Base-by-base conservation (phyloP, 1,140 invertebrate genomes). In the Drosophila fuyamai region DNA sequence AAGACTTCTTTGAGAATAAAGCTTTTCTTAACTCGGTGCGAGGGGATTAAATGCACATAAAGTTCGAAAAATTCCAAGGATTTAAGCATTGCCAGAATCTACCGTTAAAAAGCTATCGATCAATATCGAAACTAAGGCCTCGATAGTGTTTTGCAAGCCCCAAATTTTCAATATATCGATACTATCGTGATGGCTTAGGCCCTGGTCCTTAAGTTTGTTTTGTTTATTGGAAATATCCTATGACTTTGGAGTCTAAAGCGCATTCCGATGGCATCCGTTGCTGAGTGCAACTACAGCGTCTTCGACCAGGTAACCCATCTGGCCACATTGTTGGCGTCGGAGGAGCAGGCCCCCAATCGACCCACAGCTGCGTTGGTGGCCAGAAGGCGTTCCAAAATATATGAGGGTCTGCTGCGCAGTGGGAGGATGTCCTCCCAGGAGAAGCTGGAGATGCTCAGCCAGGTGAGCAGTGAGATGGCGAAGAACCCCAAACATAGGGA, bases 331-430 rank as follows among this genome's bases (percentile, higher is more conserved):
- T 18, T 76, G 23, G 53, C 38, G 12, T 36, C 53, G 12, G 32
- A 79, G 57, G 63, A 76, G 46, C 5, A 23, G 14, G 18, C 7
- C 1, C 18, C 48, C 27, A 14, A 14, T 5, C 1, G 38, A 0
- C 29, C 41, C 57, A 61, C 82, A 86, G 40, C 59, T 86, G 78
- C 53, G n/a, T 27, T 32, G 40, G 47, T 89, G 35, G 16, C 59
- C 18, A 68, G 48, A 1, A 65, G 18, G 29, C 79, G 83, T 32
- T 43, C 35, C 7, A 58, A 72, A 61, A 79, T 88, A 27, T 86
- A 62, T 44, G 83, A 86, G 23, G 44, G 29, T 12, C 36, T 83
- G 9, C 32, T 88, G 7, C 18, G 14, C 5, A 29, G 18, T 38
- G 18, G 8, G 7, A 57, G 6, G 38, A 43, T 56, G 57, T 8